Conservation (phyloP, 2,113 vertebrate species). For the Rattus rattus region DNA sequence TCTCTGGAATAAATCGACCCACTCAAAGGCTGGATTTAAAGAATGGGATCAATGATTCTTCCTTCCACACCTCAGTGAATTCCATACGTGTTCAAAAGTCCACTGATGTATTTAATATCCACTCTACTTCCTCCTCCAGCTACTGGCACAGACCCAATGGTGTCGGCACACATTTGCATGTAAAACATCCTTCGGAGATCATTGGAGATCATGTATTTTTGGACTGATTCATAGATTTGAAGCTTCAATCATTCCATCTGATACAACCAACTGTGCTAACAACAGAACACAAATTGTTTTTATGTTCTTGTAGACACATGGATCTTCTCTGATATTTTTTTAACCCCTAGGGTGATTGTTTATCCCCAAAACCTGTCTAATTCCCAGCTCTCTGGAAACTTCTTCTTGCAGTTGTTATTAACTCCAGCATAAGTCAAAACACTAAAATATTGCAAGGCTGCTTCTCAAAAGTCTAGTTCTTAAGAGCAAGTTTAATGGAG, state of each 20-base stretch:
- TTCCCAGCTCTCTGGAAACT: not conserved
- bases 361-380: not conserved
- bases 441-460: conserved; percentile 22
- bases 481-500: conserved; percentile 11
- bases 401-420: not conserved
- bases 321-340: no score
- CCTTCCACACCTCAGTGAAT: not conserved
- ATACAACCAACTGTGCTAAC: not conserved
- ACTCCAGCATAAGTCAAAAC: not conserved
- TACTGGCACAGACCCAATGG: not conserved
- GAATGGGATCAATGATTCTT: not conserved
- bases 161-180: not conserved
- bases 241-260: not conserved
- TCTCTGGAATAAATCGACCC: not conserved
- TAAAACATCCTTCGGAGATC: not conserved
- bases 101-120: not conserved
- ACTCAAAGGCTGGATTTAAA: not conserved
- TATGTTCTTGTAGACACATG: conserved; percentile 22
- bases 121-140: not conserved
- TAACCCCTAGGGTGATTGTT: not conserved
- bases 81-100: not conserved
- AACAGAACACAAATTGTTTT: not conserved
- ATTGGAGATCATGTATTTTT: not conserved
- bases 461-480: conserved; percentile 52
- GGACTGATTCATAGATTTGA: not conserved